phyloP scores from a whole-genome alignment of 2,797 vertebrate species.

The Pagetopsis macropterus region DNA sequence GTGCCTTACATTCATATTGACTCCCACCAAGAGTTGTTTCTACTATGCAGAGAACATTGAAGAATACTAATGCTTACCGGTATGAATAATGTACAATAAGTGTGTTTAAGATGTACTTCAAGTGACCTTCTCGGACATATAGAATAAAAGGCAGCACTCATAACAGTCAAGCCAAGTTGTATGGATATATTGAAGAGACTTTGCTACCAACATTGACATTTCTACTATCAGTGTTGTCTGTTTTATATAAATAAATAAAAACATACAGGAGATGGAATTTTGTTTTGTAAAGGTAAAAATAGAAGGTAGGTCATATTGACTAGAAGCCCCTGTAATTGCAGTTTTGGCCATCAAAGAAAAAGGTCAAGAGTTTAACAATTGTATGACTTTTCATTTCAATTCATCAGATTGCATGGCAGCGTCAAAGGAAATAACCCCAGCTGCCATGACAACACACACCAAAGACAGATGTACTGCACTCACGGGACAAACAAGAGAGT shows the following conservation, averaged over 20 bases:
- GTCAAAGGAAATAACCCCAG: background rate
- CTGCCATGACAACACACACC: constrained; percentile 17
- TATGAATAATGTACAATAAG: constrained; percentile 17
- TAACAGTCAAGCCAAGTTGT: background rate
- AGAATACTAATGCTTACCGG: background rate
- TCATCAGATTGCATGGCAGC: background rate
- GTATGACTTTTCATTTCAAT: background rate
- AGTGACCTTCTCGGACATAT: background rate
- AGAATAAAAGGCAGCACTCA: background rate
- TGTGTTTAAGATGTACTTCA: constrained; percentile 1
- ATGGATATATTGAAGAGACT: background rate
- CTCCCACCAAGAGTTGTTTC: background rate
- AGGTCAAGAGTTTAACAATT: background rate
- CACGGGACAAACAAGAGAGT: background rate
- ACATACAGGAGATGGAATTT: background rate
- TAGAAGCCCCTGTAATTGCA: background rate
- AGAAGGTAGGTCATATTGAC: background rate
- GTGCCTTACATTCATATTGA: background rate
- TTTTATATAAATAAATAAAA: background rate
- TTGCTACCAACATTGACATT: too few species aligned
- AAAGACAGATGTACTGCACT: constrained; percentile 3
- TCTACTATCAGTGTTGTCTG: background rate
- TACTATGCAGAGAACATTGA: constrained; percentile 14
- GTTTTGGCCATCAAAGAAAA: background rate
- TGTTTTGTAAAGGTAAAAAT: background rate